A percentile compares a stretch with the other conserved stretches of the same genome.
phyloP scores from a whole-genome alignment of 2,113 vertebrate species.

The Cygnus buccinator region DNA sequence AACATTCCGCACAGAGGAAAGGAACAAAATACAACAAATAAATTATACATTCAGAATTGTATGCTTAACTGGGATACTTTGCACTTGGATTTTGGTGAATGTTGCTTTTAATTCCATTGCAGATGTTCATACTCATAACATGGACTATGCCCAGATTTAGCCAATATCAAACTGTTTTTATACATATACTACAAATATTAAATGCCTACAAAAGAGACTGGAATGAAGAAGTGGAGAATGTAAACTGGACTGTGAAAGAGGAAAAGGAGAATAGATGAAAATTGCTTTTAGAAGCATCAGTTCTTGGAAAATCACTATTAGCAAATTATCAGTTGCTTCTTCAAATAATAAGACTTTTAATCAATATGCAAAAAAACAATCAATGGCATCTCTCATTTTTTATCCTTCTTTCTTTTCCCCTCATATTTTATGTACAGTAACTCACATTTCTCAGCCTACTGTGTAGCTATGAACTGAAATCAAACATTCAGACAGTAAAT shows the following conservation, averaged over 20 bases:
- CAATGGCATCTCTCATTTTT: slow-evolving; percentile 58
- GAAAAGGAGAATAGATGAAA: slow-evolving; percentile 7
- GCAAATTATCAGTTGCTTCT: slow-evolving; percentile 51
- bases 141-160: slow-evolving; percentile 54
- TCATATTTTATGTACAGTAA: slow-evolving; percentile 59
- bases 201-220: background rate
- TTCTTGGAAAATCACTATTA: slow-evolving; percentile 53
- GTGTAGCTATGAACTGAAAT: slow-evolving; percentile 51
- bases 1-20: slow-evolving; percentile 29
- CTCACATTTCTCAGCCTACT: slow-evolving; percentile 29
- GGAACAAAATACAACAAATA: slow-evolving; percentile 52
- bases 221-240: background rate
- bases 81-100: slow-evolving; percentile 66
- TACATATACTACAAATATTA: background rate
- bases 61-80: slow-evolving; percentile 48
- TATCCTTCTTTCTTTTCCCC: slow-evolving; percentile 39
- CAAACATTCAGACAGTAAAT: slow-evolving; percentile 54
- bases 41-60: slow-evolving; percentile 62
- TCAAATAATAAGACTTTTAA: slow-evolving; percentile 39
- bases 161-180: slow-evolving; percentile 54
- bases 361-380: slow-evolving; percentile 59
- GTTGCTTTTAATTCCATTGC: slow-evolving; percentile 63
- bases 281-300: background rate
- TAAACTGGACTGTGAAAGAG: background rate
- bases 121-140: slow-evolving; percentile 67